Base-by-base conservation (phyloP, 2,113 vertebrate species). In the Micronycteris hirsuta region DNA sequence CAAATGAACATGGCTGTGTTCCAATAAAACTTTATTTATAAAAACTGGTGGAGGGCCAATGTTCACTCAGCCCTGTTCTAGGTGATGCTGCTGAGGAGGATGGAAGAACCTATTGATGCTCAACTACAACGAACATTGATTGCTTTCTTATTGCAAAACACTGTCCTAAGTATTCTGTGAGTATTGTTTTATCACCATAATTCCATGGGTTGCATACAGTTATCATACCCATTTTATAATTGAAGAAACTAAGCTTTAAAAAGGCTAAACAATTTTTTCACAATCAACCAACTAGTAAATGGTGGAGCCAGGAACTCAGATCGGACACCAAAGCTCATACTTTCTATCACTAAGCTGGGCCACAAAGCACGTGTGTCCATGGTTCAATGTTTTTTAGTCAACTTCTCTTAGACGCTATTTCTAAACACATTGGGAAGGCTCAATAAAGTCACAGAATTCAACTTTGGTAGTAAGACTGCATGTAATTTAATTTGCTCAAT, bases 401-500 rank as follows among this genome's bases (percentile, higher is more conserved):
- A 52, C 7, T 88, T 94, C 54, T 91, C 71, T 89, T 65, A 82
- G 22, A 91, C 38, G 63, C 7, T 16, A 28, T 33, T 88, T 80
- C 26, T 24, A 74, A 89, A 74, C 11, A 78, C 47, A 74, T 4
- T 33, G 26, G 12, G 20, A 91, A 95, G 43, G 38, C 47, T 77
- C 38, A 36, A 33, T 33, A 85, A 97, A 83, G 7, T 82, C 77
- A 82, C 13, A 83, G 54, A 80, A 80, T 89, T 95, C 47, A 77
- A 92, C 71, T 61, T 65, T 47, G 77, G 15, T 93, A 89, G 56
- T 36, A 86, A 83, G 74, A 74, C 10, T 56, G 52, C 80, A 33
- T 49, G 71, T 31, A 38, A 68, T 82, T 94, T 80, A 84, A 81
- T 96, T 92, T 94, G 45, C n/a, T 91, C 83, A 86, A 84, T 86